A percentile compares a stretch with the other conserved stretches of the same genome.
These are phyloP conservation scores for Heliocidaris erythrogramma DNA, from an alignment of 35 echinoderm and acorn worm species.

Conservation along the genomic window DNA sequence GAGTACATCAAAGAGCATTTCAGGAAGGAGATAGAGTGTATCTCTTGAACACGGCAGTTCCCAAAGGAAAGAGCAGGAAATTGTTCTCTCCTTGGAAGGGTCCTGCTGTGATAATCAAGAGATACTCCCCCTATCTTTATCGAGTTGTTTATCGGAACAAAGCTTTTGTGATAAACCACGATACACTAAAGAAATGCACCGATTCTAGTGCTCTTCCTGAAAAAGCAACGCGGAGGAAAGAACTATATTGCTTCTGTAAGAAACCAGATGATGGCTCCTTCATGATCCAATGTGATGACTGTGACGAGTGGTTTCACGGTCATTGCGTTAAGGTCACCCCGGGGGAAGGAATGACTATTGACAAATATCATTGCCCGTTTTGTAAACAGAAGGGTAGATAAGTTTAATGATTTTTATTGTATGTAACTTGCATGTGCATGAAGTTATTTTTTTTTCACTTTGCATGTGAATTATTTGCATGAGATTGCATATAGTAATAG, in stretches of 20 bases:
- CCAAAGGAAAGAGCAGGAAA: constrained; percentile 56
- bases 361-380: constrained; percentile 60
- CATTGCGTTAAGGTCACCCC: constrained; percentile 42
- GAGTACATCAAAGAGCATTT: constrained; percentile 7
- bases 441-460: too few relatives aligned
- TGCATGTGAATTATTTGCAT: too few relatives aligned
- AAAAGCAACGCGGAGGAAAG: not conserved
- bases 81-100: constrained; percentile 56
- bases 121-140: constrained; percentile 31
- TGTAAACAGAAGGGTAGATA: not conserved
- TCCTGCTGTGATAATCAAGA: constrained; percentile 39
- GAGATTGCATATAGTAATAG: too few relatives aligned
- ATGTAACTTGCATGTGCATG: too few relatives aligned
- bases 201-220: not conserved
- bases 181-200: constrained; percentile 46
- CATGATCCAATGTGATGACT: constrained; percentile 64
- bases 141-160: constrained; percentile 43
- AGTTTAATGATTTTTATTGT: not conserved
- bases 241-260: constrained; percentile 54
- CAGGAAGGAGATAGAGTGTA: constrained; percentile 42
- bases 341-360: constrained; percentile 18
- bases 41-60: constrained; percentile 29
- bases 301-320: constrained; percentile 65
- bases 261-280: constrained; percentile 29
- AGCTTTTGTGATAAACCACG: constrained; percentile 48